Evolutionary conservation across 1,140 invertebrate species (phyloP), one percentile per base, ranked within the genome.

Genomic region (Dolichoris vasculosae): DNA sequence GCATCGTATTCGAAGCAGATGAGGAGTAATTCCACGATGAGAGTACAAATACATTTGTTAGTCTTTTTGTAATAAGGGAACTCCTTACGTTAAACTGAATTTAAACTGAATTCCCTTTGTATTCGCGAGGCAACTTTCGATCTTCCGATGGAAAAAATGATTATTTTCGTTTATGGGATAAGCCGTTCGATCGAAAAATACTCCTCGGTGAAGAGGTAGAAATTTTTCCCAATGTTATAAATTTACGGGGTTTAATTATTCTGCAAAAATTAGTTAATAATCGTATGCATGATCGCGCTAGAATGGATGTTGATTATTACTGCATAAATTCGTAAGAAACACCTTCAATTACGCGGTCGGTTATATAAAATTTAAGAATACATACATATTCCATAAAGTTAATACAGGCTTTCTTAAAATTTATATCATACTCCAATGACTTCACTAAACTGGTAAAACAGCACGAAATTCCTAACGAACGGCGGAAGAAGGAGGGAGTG

Each of bases 381-480:
- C 63, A 71, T 67, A 51, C 40, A 82, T 82, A 71, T 82, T 46
- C 64, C 48, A 59, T 64, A 76, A 83, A 83, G 30, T 84, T 84
- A 84, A 77, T 84, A 78, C 73, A 17, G 17, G 73, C 73, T 64
- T 32, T 46, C 75, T 46, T 11, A 55, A 84, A 84, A 84, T 84
- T 84, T 84, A 84, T 84, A 79, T 84, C 63, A 43, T 77, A 55
- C 76, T 64, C 26, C 43, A 73, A 86, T 78, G 85, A 81, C 84
- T 81, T 75, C 81, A 63, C 51, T 78, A 86, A 86, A 86, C 63
- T 75, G 69, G 78, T 76, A 77, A 82, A 81, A 67, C 71, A 48
- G 40, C 75, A 79, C 85, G 75, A 86, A 86, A 83, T 83, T 86
- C 85, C 81, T 78, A 63, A 69, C n/a, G 73, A 77, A 26, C 20